Evolutionary conservation across 2,888 invertebrate species (phyloP).

Genomic region (Caenorhabditis panamensis): DNA sequence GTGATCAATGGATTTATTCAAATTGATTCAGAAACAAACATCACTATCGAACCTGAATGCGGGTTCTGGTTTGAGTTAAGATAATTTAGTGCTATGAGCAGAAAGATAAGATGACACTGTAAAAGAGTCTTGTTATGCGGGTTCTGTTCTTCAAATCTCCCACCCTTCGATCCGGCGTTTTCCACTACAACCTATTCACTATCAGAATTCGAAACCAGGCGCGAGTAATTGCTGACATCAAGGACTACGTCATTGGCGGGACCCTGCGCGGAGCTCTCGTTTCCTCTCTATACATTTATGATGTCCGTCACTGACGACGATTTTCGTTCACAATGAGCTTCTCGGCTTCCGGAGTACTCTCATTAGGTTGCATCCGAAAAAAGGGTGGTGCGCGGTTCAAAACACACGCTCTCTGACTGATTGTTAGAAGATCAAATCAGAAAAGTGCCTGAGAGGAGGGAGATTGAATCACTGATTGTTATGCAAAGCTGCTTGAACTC

Average conservation of each 20-base stretch:
- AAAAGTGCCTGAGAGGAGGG: not conserved
- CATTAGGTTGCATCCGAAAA: slow-evolving; percentile 49
- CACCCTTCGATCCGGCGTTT: no score
- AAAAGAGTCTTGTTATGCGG: not conserved
- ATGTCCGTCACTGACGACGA: slow-evolving; percentile 37
- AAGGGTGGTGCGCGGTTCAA: slow-evolving; percentile 15
- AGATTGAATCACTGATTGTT: slow-evolving; percentile 13
- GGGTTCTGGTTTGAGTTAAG: not conserved
- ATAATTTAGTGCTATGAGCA: slow-evolving; percentile 1
- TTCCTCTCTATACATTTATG: slow-evolving; percentile 49
- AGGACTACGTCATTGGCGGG: slow-evolving; percentile 33
- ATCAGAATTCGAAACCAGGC: not conserved
- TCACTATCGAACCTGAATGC: not conserved
- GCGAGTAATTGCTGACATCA: slow-evolving; percentile 44
- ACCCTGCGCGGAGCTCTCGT: not conserved
- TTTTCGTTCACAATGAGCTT: slow-evolving; percentile 30
- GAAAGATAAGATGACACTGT: not conserved
- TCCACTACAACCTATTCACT: no score
- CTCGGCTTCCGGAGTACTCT: slow-evolving; percentile 41
- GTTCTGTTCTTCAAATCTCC: no score
- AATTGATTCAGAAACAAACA: no score
- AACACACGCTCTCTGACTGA: slow-evolving; percentile 24
- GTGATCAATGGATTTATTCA: not conserved
- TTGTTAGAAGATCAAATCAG: slow-evolving; percentile 34
- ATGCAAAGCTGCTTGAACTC: slow-evolving; percentile 10